phyloP scores from a whole-genome alignment of 2,888 invertebrate genomes.

The Nematopogon swammerdamellus region DNA sequence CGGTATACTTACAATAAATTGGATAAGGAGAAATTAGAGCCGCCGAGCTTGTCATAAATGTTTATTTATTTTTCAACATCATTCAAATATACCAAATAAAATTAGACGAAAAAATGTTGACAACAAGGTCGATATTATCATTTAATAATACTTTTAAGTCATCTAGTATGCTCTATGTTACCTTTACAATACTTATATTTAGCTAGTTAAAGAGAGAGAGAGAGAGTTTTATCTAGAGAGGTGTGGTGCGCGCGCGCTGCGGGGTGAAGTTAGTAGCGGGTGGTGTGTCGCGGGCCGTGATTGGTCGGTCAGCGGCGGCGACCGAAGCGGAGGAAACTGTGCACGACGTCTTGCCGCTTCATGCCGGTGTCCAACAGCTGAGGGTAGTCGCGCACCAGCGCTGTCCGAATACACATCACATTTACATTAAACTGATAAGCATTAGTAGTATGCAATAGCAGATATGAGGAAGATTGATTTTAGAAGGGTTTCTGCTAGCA shows the following conservation, averaged over 20 bases:
- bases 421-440: too few species aligned
- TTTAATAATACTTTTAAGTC: slow-evolving; percentile 3
- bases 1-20: too few species aligned
- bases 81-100: slow-evolving; percentile 31
- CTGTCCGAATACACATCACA: too few species aligned
- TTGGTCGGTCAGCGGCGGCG: slow-evolving; percentile 62
- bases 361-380: slow-evolving; percentile 63
- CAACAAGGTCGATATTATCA: slow-evolving; percentile 40
- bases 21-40: too few species aligned
- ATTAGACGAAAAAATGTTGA: slow-evolving; percentile 41
- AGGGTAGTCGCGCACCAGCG: slow-evolving; percentile 48
- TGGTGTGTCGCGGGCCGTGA: slow-evolving; percentile 12
- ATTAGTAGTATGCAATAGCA: not conserved
- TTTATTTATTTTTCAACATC: slow-evolving; percentile 47
- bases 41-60: slow-evolving; percentile 45
- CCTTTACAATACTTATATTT: slow-evolving; percentile 24
- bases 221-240: not conserved
- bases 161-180: slow-evolving; percentile 32
- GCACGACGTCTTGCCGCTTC: slow-evolving; percentile 86
- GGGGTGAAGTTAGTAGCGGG: slow-evolving; percentile 6
- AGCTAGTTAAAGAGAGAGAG: slow-evolving; percentile 1
- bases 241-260: slow-evolving; percentile 12
- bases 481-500: too few species aligned
- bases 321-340: slow-evolving; percentile 87
- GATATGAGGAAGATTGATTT: not conserved